Conservation (phyloP, 2,888 invertebrate genomes). For the Diarsia rubi region DNA sequence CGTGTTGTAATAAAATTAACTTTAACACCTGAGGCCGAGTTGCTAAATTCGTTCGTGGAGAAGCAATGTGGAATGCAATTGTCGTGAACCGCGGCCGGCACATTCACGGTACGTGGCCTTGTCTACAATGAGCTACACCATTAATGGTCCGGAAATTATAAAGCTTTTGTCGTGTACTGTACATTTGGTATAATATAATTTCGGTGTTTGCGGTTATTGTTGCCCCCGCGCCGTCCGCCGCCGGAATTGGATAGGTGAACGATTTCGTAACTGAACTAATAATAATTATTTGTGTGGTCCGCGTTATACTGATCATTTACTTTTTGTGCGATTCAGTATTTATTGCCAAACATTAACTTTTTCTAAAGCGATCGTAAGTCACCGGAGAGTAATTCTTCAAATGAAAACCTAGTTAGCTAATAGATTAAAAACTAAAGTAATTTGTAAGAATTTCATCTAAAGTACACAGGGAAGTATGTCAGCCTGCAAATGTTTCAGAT, state of each 20-base stretch:
- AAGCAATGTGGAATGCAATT: conserved; percentile 84
- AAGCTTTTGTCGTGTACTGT: conserved; percentile 78
- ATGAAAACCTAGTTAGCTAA: conserved; percentile 18
- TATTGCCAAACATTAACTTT: conserved; percentile 16
- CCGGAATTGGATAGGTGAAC: conserved; percentile 74
- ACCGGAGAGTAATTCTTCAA: conserved; percentile 16
- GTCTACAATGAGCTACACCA: conserved; percentile 80
- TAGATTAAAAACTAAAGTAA: conserved; percentile 27
- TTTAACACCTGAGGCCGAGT: conserved; percentile 77
- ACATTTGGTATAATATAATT: conserved; percentile 74
- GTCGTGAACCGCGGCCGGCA: conserved; percentile 79
- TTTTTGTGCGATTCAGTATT: conserved; percentile 15
- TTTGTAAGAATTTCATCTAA: conserved; percentile 45
- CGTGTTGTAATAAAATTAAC: conserved; percentile 76
- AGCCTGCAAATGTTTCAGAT: conserved; percentile 27
- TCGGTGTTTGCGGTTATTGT: conserved; percentile 66
- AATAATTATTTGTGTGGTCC: conserved; percentile 64
- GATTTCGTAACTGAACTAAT: conserved; percentile 74
- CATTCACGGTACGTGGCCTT: conserved; percentile 85
- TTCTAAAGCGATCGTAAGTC: neutral
- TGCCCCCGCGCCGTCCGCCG: conserved; percentile 56
- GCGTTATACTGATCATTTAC: conserved; percentile 50
- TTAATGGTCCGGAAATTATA: conserved; percentile 88
- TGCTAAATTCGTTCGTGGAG: conserved; percentile 80
- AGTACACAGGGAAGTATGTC: conserved; percentile 25